Evolutionary conservation across 2,113 vertebrate genomes (phyloP), one percentile per base, ranked within the genome.

Genomic region (Epinephelus fuscoguttatus): DNA sequence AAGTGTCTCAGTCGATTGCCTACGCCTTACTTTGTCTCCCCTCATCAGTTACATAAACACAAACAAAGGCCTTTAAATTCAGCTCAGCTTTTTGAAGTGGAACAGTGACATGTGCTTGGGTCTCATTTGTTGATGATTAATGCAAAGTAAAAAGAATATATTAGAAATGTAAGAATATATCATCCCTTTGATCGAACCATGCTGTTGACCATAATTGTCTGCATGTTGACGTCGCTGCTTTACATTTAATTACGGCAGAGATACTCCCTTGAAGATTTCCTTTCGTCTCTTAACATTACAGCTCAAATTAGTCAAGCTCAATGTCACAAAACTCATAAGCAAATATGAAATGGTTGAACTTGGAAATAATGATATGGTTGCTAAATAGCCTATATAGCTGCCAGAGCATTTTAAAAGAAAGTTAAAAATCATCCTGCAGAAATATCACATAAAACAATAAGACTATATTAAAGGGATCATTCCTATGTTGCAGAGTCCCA

Each of bases 21-120:
- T 87, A 91, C 89, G 89, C 93, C 91, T 93, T 91, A 90, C 92
- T 94, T 93, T 94, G 93, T 92, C 88, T 94, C 90, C 91, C 84
- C 81, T 89, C 92, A 86, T 88, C 84, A 91, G 88, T 92, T 92
- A 93, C 84, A 89, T 91, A 94, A 93, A 94, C 91, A 93, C 91
- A 91, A 92, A 93, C 93, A 95, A 87, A 91, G 88, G 89, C 90
- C 89, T 87, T 90, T 92, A 91, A 94, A 93, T 93, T 73, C 84
- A 82, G 76, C 83, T 71, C 68, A 7, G 75, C 80, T 88, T 87
- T 92, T 90, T 93, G 89, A 94, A 94, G 93, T 91, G 80, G 76
- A 92, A 89, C 89, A 80, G 87, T 94, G 91, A 94, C 91, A 93
- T 91, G 91, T 80, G 87, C 88, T 86, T 23, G 68, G 93, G 84